Conservation (phyloP, 2,797 vertebrate species). For the Muraenolepis orangiensis region DNA sequence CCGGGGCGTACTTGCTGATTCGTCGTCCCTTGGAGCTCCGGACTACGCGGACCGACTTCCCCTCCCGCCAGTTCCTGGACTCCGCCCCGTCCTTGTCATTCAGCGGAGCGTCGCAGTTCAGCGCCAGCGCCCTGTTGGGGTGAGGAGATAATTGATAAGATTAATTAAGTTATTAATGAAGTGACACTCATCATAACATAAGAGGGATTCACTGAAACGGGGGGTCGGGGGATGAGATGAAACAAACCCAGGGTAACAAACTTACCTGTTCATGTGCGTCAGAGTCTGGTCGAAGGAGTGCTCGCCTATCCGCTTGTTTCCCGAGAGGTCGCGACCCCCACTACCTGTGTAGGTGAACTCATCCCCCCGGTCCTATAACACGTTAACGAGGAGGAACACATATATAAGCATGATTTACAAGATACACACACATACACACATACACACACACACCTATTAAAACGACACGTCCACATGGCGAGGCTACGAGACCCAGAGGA, state of each 20-base stretch:
- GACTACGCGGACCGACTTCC: slow-evolving; percentile 95
- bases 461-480: neutral
- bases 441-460: neutral
- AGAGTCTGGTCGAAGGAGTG: slow-evolving; percentile 97
- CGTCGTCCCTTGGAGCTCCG: slow-evolving; percentile 96
- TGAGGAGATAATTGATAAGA: neutral
- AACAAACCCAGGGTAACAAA: too few species aligned
- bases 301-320: slow-evolving; percentile 97
- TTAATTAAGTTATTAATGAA: neutral
- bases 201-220: neutral
- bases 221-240: neutral
- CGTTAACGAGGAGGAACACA: neutral
- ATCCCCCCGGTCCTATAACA: slow-evolving; percentile 89
- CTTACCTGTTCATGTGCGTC: slow-evolving; percentile 99
- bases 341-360: slow-evolving; percentile 99
- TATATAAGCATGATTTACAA: neutral
- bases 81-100: slow-evolving; percentile 98
- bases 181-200: neutral
- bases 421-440: neutral
- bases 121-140: slow-evolving; percentile 85
- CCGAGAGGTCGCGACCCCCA: slow-evolving; percentile 96
- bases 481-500: neutral
- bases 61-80: slow-evolving; percentile 95
- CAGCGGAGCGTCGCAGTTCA: slow-evolving; percentile 95
- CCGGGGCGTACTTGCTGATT: slow-evolving; percentile 98